These are phyloP conservation scores for Rhizomys pruinosus DNA, from an alignment of 2,113 vertebrate genomes.

Conservation along the genomic window DNA sequence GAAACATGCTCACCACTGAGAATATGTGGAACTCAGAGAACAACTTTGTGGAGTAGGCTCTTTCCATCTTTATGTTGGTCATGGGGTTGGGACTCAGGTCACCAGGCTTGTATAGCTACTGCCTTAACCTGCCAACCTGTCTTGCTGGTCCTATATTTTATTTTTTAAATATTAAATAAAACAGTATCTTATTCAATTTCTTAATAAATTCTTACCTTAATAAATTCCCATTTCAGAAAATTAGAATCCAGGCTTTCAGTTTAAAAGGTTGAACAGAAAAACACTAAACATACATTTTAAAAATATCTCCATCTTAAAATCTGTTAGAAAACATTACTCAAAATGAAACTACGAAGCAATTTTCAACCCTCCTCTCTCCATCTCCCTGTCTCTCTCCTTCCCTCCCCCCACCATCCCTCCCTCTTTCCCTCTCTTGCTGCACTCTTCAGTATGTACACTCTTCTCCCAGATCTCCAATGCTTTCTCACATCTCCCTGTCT, in stretches of 20 bases:
- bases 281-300: conserved; percentile 3
- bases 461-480: background rate
- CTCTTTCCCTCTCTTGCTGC: background rate
- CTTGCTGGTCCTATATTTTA: background rate
- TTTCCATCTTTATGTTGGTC: background rate
- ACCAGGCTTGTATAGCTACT: too few species aligned
- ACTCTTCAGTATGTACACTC: background rate
- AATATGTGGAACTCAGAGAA: background rate
- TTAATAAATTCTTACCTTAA: conserved; percentile 4
- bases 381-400: fast-evolving
- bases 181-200: background rate
- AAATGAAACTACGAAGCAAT: background rate
- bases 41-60: background rate
- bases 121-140: too few species aligned
- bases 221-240: background rate
- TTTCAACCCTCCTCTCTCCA: background rate
- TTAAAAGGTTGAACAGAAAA: background rate
- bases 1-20: background rate
- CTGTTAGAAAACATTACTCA: background rate
- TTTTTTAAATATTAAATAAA: conserved; percentile 17
- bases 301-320: background rate
- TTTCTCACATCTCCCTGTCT: background rate
- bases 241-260: background rate
- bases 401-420: fast-evolving
- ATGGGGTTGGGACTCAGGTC: background rate